Evolutionary conservation across 2,113 vertebrate genomes (phyloP).

Genomic region (Planiliza haematocheilus): DNA sequence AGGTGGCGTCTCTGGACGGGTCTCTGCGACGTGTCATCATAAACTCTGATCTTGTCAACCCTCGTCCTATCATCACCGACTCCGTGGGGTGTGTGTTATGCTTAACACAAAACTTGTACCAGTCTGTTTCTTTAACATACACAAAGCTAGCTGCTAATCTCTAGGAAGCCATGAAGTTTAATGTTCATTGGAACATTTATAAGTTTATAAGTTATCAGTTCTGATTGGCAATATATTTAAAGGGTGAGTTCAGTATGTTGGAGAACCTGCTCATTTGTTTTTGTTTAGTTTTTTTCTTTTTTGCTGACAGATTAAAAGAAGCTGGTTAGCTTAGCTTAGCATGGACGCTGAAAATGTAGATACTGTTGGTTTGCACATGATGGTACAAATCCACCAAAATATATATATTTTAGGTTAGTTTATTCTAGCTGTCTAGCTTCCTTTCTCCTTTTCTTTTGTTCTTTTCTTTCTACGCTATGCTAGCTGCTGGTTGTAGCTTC

Average conservation of each 20-base stretch:
- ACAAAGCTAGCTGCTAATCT: neutral
- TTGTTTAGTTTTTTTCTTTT: too few species aligned
- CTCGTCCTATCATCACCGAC: constrained; percentile 89
- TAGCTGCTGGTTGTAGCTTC: too few species aligned
- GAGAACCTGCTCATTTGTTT: neutral
- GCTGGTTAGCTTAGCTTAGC: neutral
- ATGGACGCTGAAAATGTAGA: neutral
- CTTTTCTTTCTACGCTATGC: too few species aligned
- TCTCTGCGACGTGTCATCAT: constrained; percentile 89
- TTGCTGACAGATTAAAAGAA: neutral
- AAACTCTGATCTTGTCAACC: constrained; percentile 89
- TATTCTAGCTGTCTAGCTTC: too few species aligned
- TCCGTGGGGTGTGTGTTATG: constrained; percentile 84
- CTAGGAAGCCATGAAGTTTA: neutral
- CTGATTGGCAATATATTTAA: neutral
- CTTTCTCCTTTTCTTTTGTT: too few species aligned
- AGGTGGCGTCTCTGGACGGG: constrained; percentile 91
- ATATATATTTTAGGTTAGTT: too few species aligned
- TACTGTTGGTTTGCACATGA: neutral
- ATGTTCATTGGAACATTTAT: neutral
- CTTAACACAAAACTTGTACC: neutral
- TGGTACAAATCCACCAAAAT: neutral
- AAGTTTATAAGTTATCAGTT: neutral
- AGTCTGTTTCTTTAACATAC: neutral
- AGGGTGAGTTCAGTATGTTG: neutral